Evolutionary conservation across 2,113 vertebrate genomes (phyloP).

Genomic region (Tetraodon nigroviridis): DNA sequence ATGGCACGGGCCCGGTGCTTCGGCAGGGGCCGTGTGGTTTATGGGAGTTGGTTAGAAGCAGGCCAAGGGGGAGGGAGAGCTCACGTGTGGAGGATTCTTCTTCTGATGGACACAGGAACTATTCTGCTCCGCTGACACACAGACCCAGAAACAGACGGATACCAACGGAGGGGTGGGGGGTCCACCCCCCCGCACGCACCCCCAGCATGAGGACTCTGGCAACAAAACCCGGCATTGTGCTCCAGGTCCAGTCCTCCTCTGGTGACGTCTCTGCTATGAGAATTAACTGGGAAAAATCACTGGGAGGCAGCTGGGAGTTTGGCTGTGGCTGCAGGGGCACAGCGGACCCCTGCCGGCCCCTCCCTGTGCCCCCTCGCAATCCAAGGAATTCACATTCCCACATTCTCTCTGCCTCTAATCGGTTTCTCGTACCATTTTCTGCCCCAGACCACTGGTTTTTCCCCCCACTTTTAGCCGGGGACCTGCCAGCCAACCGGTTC

Average conservation of each 20-base stretch:
- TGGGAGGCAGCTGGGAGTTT: slow-evolving; percentile 70
- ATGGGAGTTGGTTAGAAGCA: slow-evolving; percentile 38
- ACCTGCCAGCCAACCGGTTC: no score
- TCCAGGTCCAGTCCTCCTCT: slow-evolving; percentile 36
- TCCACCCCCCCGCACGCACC: no score
- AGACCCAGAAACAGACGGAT: slow-evolving; percentile 64
- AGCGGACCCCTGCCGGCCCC: slow-evolving; percentile 29
- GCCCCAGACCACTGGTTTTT: background rate
- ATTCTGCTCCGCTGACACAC: slow-evolving; percentile 69
- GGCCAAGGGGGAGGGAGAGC: slow-evolving; percentile 14
- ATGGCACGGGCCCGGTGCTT: slow-evolving; percentile 14
- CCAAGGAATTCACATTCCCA: slow-evolving; percentile 34
- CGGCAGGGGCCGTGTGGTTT: slow-evolving; percentile 14
- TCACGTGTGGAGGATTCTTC: slow-evolving; percentile 39
- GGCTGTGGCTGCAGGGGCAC: slow-evolving; percentile 46
- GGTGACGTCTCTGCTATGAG: slow-evolving; percentile 66
- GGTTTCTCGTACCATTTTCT: slow-evolving; percentile 21
- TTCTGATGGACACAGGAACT: slow-evolving; percentile 47
- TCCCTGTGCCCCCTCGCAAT: no score
- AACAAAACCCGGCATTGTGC: slow-evolving; percentile 68
- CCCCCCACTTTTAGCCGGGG: slow-evolving; percentile 1
- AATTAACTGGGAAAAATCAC: slow-evolving; percentile 58
- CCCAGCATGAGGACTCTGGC: slow-evolving; percentile 45
- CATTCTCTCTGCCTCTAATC: slow-evolving; percentile 16
- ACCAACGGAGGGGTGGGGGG: slow-evolving; percentile 28